Base-by-base conservation (phyloP, 2,797 vertebrate genomes). In the Mycteria americana region DNA sequence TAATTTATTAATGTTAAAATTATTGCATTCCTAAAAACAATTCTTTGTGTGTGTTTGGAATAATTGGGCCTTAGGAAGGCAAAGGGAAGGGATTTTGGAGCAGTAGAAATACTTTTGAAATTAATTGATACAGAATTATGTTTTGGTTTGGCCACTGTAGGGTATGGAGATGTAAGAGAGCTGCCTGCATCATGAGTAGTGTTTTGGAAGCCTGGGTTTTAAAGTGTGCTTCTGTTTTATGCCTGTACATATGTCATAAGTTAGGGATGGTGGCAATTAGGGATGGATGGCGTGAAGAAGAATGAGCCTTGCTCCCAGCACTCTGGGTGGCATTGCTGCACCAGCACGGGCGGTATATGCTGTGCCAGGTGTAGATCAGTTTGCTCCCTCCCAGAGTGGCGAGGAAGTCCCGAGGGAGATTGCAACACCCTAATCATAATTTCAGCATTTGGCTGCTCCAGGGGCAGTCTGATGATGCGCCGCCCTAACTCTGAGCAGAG, bases 1-100 rank as follows among this genome's bases (percentile, higher is more conserved):
- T 80, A 60, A 54, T 22, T 43, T 25, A 79, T 78, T 64, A 48
- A 80, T 81, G 69, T 79, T 97, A 85, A 85, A 92, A 60, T 92
- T 70, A n/a, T 59, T 86, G 18, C 6, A 16, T 85, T 93, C 63
- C 79, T 68, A 31, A 75, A 89, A 70, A 35, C 28, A 69, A 11
- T 78, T 88, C 50, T 54, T 89, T 37, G 23, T 60, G 6, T 85
- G 13, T 51, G 46, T 70, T 95, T 89, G 41, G 67, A 95, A 51
- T 90, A 79, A 60, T 31, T 80, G 92, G 50, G 76, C 35, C 48
- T 75, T 25, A 31, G 86, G 86, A 74, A 67, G 14, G 35, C 65
- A 85, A 79, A 92, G 10, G 31, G 68, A 60, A 84, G 15, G 17
- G 24, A 68, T 85, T 95, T 73, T 51, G 2, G 14, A 83, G 31